Conservation (phyloP, 2,797 vertebrate genomes). For the Enteromius anoplus region DNA sequence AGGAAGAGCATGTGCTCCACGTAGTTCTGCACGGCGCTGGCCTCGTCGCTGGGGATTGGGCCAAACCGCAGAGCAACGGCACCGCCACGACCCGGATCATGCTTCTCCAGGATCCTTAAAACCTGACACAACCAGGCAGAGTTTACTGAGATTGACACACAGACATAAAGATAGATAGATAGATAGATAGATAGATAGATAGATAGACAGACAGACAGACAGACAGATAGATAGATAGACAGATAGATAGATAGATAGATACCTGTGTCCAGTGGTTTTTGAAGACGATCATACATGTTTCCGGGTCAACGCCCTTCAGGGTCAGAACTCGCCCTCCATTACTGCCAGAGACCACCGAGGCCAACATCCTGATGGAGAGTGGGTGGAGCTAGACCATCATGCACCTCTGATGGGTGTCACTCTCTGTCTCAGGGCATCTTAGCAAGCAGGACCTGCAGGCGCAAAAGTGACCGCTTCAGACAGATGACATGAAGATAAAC, state of each 20-base stretch:
- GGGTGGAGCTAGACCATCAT: conserved; percentile 61
- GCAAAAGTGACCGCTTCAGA: background rate
- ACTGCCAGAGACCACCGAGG: conserved; percentile 80
- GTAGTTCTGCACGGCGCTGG: conserved; percentile 96
- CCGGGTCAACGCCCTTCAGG: conserved; percentile 90
- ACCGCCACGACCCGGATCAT: conserved; percentile 84
- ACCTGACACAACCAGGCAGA: conserved; percentile 75
- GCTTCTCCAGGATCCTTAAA: conserved; percentile 91
- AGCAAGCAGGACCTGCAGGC: background rate
- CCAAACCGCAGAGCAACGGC: conserved; percentile 73
- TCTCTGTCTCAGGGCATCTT: background rate
- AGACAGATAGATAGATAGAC: background rate
- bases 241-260: conserved; percentile 19
- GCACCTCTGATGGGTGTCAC: background rate
- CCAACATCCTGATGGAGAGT: conserved; percentile 77
- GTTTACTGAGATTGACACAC: background rate
- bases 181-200: background rate
- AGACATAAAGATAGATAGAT: background rate
- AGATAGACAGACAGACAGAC: background rate
- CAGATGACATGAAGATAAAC: background rate
- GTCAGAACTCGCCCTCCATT: conserved; percentile 80
- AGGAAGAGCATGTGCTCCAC: conserved; percentile 97
- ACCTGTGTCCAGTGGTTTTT: conserved; percentile 97
- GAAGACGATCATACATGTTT: conserved; percentile 97
- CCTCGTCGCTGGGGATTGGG: conserved; percentile 86